Evolutionary conservation across 2,797 vertebrate species (phyloP).

Genomic region (Gambelia wislizenii): DNA sequence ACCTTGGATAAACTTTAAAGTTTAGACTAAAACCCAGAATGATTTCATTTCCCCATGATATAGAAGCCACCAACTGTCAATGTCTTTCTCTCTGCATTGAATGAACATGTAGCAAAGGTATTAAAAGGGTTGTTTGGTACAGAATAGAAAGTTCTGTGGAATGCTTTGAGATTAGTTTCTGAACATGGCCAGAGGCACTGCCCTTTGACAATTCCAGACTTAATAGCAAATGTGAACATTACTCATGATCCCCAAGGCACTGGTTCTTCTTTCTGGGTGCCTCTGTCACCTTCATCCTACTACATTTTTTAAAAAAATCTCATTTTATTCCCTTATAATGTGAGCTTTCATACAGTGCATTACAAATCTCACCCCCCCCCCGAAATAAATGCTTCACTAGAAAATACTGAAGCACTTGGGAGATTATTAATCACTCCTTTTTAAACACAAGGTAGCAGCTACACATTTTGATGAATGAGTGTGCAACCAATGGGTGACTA

Average conservation of each 20-base stretch:
- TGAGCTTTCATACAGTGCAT: background rate
- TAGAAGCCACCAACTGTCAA: too few relatives aligned
- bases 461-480: constrained; percentile 40
- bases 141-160: background rate
- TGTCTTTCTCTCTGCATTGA: background rate
- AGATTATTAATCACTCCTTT: constrained; percentile 37
- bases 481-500: constrained; percentile 20
- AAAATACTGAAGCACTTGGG: background rate
- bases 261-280: background rate
- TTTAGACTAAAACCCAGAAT: too few relatives aligned
- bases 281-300: background rate
- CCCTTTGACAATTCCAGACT: background rate
- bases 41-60: too few relatives aligned
- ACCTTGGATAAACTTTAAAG: too few relatives aligned
- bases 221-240: background rate
- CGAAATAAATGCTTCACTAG: background rate
- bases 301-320: background rate
- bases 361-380: background rate
- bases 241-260: too few relatives aligned
- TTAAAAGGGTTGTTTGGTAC: background rate
- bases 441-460: constrained; percentile 12
- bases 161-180: background rate
- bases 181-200: background rate
- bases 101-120: too few relatives aligned
- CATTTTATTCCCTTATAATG: background rate